Evolutionary conservation across 2,888 invertebrate species (phyloP).

Genomic region (Oligia latruncula): DNA sequence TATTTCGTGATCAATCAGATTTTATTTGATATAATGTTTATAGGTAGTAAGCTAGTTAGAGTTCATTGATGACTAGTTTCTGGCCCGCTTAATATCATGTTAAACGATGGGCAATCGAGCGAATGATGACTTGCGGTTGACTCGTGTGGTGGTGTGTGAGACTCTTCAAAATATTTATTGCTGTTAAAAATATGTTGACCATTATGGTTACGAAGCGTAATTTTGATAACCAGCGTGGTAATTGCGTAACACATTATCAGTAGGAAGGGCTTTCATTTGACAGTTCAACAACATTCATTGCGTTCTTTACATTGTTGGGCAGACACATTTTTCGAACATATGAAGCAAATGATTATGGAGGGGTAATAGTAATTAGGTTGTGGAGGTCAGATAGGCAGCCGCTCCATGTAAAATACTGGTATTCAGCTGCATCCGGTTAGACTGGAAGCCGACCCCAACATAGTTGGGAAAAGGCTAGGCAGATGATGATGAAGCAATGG

Average conservation of each 20-base stretch:
- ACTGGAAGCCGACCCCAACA: no score
- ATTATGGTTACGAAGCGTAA: not conserved
- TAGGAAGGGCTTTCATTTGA: not conserved
- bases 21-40: slow-evolving; percentile 73
- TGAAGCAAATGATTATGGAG: no score
- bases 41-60: slow-evolving; percentile 63
- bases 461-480: no score
- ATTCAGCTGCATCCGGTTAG: no score
- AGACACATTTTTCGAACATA: not conserved
- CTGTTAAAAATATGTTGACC: not conserved
- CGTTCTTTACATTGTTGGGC: not conserved
- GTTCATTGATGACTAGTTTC: slow-evolving; percentile 67
- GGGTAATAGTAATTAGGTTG: no score
- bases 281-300: not conserved
- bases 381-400: no score
- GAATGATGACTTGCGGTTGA: slow-evolving; percentile 7
- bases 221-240: not conserved
- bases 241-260: no score
- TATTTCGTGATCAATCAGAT: slow-evolving; percentile 71
- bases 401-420: no score
- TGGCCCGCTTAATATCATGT: slow-evolving; percentile 38
- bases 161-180: slow-evolving; percentile 32
- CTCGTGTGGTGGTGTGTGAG: not conserved
- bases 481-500: no score
- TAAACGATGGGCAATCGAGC: slow-evolving; percentile 13